Conservation (phyloP, 2,797 vertebrate species). For the Balearica regulorum region DNA sequence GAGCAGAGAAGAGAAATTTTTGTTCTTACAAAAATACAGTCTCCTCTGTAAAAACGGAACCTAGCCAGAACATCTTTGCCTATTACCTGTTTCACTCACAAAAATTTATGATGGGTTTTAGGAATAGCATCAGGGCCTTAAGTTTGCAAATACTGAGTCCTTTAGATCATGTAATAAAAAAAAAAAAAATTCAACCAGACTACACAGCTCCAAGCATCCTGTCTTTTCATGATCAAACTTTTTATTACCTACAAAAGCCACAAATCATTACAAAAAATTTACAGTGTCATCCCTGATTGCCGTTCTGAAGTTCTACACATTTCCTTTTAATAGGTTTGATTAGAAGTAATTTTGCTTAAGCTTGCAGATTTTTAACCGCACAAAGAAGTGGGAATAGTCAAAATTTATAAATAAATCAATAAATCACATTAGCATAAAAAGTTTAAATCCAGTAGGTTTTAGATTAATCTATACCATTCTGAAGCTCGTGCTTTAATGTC, state of each 20-base stretch:
- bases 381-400: background rate
- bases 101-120: rapidly evolving
- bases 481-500: background rate
- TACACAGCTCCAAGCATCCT: background rate
- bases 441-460: background rate
- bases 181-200: background rate
- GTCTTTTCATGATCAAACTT: background rate
- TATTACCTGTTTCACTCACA: background rate
- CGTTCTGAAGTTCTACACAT: background rate
- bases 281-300: too few species aligned
- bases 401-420: background rate
- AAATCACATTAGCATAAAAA: background rate
- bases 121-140: background rate
- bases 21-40: background rate
- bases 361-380: background rate
- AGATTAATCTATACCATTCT: background rate
- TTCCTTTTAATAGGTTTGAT: background rate
- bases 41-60: background rate
- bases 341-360: background rate
- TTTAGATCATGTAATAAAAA: background rate
- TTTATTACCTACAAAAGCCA: background rate
- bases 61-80: background rate
- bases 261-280: background rate
- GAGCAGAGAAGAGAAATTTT: background rate
- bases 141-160: background rate